Percentiles rank a stretch among this genome's conserved stretches.
Evolutionary conservation across 2,113 vertebrate species (phyloP).

Genomic region (Myrmophylax atrothorax): DNA sequence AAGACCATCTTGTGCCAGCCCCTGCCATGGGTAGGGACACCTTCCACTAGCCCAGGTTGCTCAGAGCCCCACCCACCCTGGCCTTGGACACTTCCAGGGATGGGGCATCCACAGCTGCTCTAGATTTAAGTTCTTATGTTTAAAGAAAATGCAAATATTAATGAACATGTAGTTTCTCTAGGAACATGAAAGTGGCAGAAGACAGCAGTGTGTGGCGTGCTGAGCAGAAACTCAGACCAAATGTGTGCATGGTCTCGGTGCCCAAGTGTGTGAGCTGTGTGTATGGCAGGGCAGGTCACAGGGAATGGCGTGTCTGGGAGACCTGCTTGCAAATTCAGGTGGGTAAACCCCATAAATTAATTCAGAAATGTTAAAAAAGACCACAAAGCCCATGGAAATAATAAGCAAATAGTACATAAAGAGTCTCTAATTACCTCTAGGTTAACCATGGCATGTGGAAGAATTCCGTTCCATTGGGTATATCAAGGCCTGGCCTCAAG

Average conservation of each 20-base stretch:
- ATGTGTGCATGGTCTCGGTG: neutral
- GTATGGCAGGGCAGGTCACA: neutral
- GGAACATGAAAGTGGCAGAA: neutral
- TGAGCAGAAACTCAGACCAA: neutral
- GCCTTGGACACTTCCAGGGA: neutral
- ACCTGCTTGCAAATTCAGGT: conserved; percentile 2
- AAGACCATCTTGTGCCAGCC: neutral
- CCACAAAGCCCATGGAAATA: neutral
- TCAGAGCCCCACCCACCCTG: neutral
- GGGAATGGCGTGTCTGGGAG: neutral
- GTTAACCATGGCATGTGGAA: conserved; percentile 27
- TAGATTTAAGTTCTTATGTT: neutral
- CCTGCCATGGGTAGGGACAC: neutral
- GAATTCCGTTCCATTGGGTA: neutral
- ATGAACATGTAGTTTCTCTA: neutral
- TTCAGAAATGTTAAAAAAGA: conserved; percentile 27
- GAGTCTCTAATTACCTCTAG: conserved; percentile 51
- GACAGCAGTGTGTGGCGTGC: neutral
- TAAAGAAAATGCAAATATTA: neutral
- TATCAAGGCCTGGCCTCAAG: neutral
- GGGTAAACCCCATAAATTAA: neutral
- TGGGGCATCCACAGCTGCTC: neutral
- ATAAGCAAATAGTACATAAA: neutral
- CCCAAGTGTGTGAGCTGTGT: neutral
- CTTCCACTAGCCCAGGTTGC: neutral